phyloP scores from a whole-genome alignment of 2,888 invertebrate genomes.

The Cantharis lateralis region DNA sequence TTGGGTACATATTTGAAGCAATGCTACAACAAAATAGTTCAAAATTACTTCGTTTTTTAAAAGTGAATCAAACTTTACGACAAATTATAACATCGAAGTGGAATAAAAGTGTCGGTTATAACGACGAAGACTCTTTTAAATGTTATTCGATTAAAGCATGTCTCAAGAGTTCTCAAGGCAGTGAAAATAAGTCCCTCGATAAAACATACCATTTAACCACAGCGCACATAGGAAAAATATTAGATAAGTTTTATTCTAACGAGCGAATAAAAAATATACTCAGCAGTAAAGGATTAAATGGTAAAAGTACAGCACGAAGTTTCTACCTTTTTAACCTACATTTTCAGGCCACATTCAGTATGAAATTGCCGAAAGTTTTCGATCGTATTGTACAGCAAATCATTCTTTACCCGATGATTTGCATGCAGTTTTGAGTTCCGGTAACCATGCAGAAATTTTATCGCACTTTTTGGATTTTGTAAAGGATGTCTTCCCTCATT shows the following conservation, averaged over 20 bases:
- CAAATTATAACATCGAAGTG: background rate
- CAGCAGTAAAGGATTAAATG: conserved; percentile 80
- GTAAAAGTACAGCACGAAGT: conserved; percentile 56
- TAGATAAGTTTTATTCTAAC: conserved; percentile 83
- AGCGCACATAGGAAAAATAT: conserved; percentile 75
- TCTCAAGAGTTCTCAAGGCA: background rate
- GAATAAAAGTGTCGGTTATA: background rate
- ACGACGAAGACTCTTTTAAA: background rate
- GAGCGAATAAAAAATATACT: conserved; percentile 78
- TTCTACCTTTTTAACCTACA: background rate
- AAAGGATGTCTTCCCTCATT: conserved; percentile 90
- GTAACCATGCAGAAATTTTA: conserved; percentile 87
- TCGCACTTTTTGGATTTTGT: conserved; percentile 93
- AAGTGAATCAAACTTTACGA: conserved; percentile 19
- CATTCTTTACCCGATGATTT: conserved; percentile 84
- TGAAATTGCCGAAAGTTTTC: conserved; percentile 86
- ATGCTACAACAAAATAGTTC: conserved; percentile 21
- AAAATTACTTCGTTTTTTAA: conserved; percentile 19
- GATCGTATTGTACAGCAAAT: conserved; percentile 86
- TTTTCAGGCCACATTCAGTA: conserved; percentile 77
- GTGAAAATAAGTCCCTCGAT: background rate
- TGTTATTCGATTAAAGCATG: background rate
- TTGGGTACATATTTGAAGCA: background rate
- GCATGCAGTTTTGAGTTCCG: conserved; percentile 86
- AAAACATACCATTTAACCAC: conserved; percentile 69